Evolutionary conservation across 2,888 invertebrate species (phyloP), one percentile per base, ranked within the genome.

Genomic region (Dryocosmus kuriphilus): DNA sequence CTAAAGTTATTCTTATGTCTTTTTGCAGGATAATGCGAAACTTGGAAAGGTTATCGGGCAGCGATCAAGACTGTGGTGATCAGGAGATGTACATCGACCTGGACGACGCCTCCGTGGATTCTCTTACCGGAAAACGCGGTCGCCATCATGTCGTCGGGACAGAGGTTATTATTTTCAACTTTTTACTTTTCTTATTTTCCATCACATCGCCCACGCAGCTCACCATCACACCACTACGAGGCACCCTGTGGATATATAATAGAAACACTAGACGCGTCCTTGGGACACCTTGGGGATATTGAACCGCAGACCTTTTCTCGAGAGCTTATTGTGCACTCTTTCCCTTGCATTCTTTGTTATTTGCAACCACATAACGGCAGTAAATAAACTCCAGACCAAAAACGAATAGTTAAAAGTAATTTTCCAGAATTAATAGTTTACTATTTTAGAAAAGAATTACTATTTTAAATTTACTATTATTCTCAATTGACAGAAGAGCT

Each of bases 81-180:
- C 90, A 89, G 88, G 91, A 91, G 88, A 91, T 91, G 91, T 91
- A 91, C 86, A 91, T 91, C 90, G 91, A 91, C 85, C 89, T 91
- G 84, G 91, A 91, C 88, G 91, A 91, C 89, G 91, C 89, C 79
- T 91, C 91, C 81, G 91, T 90, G 79, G 91, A 91, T 88, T 91
- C 91, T 87, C 87, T 91, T 82, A 91, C 90, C 85, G 91, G 91
- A 79, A 91, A 91, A 91, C 88, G 91, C 81, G 88, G 90, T 83
- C 91, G 91, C 81, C 90, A 91, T 83, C 90, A 88, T 88, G 90
- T 89, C 85, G 88, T 87, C 85, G 87, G 88, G 78, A 86, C 89
- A 78, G 91, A 91, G 90, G 91, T 91, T 88, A 80, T 82, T 80
- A 71, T 71, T 71, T 71, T 32, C 51, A 71, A 51, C 46, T 38